Conservation (phyloP, 2,797 vertebrate species). For the Fringilla coelebs region DNA sequence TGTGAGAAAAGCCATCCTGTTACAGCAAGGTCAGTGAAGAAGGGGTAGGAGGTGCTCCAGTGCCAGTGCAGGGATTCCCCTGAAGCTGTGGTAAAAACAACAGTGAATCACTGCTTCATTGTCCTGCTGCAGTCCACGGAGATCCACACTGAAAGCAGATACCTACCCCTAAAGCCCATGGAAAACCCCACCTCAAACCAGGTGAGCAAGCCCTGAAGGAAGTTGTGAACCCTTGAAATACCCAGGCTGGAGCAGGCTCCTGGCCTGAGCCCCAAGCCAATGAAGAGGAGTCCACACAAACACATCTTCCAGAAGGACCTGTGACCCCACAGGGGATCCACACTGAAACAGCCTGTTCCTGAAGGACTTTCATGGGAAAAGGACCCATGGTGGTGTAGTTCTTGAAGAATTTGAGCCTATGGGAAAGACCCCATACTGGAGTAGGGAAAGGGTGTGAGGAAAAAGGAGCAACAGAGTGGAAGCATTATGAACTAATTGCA, state of each 20-base stretch:
- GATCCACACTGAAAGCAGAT: neutral
- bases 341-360: neutral
- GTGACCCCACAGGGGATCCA: neutral
- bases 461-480: neutral
- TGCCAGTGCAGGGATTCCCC: accelerated
- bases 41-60: neutral
- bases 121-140: neutral
- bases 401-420: neutral
- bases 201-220: neutral
- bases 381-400: neutral
- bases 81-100: neutral
- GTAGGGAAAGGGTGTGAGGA: neutral
- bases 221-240: neutral
- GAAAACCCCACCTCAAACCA: neutral
- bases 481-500: neutral
- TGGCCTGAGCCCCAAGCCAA: accelerated
- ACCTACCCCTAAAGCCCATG: neutral
- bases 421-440: neutral
- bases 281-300: neutral
- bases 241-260: neutral
- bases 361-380: neutral
- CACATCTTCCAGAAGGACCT: neutral
- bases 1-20: neutral
- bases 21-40: neutral
- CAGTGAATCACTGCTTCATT: neutral